Evolutionary conservation across 2,888 invertebrate genomes (phyloP).

Genomic region (Diarsia dahlii): DNA sequence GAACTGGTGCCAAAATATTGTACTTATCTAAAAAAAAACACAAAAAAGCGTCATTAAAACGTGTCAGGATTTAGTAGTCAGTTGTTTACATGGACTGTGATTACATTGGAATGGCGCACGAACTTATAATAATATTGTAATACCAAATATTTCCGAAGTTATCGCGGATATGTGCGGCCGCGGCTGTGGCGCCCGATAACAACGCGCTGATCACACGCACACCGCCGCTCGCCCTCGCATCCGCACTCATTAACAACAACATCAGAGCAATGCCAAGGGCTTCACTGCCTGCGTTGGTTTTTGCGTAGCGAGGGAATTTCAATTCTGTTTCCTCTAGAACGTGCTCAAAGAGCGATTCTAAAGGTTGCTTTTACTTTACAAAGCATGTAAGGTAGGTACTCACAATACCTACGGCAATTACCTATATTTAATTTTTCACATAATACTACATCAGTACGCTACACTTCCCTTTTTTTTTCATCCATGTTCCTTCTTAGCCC

Average conservation of each 20-base stretch:
- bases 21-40: background rate
- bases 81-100: conserved; percentile 22
- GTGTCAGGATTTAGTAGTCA: conserved; percentile 17
- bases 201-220: background rate
- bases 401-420: background rate
- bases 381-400: background rate
- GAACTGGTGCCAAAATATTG: conserved; percentile 22
- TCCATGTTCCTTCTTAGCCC: too few species aligned
- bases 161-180: conserved; percentile 25
- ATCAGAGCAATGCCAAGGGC: conserved; percentile 4
- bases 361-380: background rate
- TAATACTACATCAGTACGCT: background rate
- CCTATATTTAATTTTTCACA: background rate
- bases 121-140: conserved; percentile 6
- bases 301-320: too few species aligned
- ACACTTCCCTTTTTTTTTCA: background rate
- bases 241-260: background rate
- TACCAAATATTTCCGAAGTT: conserved; percentile 28
- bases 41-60: conserved; percentile 14
- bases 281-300: background rate
- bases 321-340: too few species aligned
- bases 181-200: conserved; percentile 4
- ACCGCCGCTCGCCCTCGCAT: background rate
- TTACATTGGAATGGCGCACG: conserved; percentile 24
- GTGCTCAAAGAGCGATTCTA: too few species aligned